Conservation (phyloP, 2,797 vertebrate genomes). For the Euthynnus affinis region DNA sequence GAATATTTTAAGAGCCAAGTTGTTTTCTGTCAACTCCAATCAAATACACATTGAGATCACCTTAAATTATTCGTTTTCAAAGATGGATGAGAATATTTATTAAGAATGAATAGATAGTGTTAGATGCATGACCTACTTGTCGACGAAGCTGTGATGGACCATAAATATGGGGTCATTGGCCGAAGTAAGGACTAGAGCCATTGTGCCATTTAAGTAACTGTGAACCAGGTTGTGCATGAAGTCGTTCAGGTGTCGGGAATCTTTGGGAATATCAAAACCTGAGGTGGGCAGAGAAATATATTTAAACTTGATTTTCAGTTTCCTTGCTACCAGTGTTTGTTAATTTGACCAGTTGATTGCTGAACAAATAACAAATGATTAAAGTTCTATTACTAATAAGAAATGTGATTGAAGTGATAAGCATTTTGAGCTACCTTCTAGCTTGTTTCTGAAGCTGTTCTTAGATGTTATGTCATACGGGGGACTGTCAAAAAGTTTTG, state of each 20-base stretch:
- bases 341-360: background rate
- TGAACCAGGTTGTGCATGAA: constrained; percentile 60
- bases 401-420: background rate
- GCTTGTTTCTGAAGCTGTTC: constrained; percentile 47
- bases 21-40: background rate
- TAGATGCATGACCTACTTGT: constrained; percentile 44
- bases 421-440: constrained; percentile 41
- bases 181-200: constrained; percentile 40
- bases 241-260: constrained; percentile 20
- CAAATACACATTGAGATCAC: background rate
- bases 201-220: constrained; percentile 50
- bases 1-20: background rate
- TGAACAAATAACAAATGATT: background rate
- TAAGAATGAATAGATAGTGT: background rate
- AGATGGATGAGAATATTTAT: background rate
- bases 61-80: background rate
- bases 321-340: background rate
- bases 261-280: constrained; percentile 33
- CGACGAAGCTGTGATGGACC: constrained; percentile 57
- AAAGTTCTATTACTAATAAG: background rate
- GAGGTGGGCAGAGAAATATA: background rate
- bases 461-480: constrained; percentile 4
- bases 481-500: constrained; percentile 15
- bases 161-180: constrained; percentile 65
- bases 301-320: background rate